Evolutionary conservation across 2,888 invertebrate species (phyloP).

Genomic region (Apamea crenata): DNA sequence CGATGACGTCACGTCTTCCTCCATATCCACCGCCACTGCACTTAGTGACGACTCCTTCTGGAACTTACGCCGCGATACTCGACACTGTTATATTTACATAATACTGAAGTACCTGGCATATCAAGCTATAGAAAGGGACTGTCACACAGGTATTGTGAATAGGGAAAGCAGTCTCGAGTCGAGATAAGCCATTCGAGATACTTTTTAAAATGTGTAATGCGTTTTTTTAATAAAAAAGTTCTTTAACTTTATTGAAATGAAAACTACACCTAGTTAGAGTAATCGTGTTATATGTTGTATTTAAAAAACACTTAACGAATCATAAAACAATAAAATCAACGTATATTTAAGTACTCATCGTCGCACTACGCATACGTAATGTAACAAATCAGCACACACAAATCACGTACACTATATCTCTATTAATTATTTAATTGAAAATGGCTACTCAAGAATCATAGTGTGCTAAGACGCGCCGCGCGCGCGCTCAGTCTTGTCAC

Average conservation of each 20-base stretch:
- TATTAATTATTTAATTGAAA: not conserved
- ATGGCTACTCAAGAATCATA: not conserved
- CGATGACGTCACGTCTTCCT: slow-evolving; percentile 98
- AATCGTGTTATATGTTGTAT: not conserved
- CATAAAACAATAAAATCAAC: not conserved
- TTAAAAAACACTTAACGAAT: not conserved
- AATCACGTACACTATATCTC: not conserved
- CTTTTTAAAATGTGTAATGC: not conserved
- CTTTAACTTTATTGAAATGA: not conserved
- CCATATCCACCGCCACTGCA: slow-evolving; percentile 97
- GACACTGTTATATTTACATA: slow-evolving; percentile 55
- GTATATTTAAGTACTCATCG: not conserved
- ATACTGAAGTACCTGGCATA: slow-evolving; percentile 43
- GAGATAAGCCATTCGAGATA: not conserved
- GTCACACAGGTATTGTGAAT: slow-evolving; percentile 13
- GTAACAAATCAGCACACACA: not conserved
- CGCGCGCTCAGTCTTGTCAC: not conserved
- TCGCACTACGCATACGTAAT: not conserved
- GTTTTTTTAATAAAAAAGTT: not conserved
- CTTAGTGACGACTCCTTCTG: slow-evolving; percentile 95
- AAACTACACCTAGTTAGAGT: not conserved
- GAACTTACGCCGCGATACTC: slow-evolving; percentile 80
- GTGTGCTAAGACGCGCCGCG: not conserved
- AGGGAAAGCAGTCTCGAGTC: not conserved
- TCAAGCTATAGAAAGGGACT: slow-evolving; percentile 12